Evolutionary conservation across 2,113 vertebrate genomes (phyloP), one percentile per base, ranked within the genome.

Genomic region (Chinchilla lanigera): DNA sequence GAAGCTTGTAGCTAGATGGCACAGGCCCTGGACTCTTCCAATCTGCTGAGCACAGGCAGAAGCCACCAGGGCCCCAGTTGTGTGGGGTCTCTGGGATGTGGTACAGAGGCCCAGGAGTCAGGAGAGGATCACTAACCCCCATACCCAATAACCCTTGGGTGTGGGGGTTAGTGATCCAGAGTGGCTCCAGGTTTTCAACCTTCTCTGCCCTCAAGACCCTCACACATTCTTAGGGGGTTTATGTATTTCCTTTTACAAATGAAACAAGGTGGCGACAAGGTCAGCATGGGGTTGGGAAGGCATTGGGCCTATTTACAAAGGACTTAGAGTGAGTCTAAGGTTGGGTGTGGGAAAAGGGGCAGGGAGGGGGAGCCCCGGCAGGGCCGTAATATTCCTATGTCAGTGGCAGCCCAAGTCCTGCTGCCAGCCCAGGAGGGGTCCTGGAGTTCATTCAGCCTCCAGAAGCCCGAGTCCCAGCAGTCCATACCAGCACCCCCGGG

Each of bases 241-340:
- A 89, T 98, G 96, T 97, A 97, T 97, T 97, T 97, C 38, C 93
- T 98, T 97, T 97, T 98, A 98, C 95, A 97, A 96, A 95, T 97
- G 97, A 95, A 98, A 98, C 94, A 86, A 96, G 90, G 86, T 73
- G 88, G 93, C 30, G 44, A 80, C 33, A 87, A 82, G 91, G 35
- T n/a, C 69, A 77, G 75, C 41, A 41, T 38, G 33, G 60, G 67
- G 19, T 33, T 41, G 56, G 90, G 77, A 13, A 41, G 93, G 71
- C 30, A 19, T 16, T 5, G 65, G 97, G 63, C 50, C 93, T 98
- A 97, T 96, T 89, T 97, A 97, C 97, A 97, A 10, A 84, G 93
- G 73, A 11, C 38, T 6, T 89, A 87, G 61, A 90, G 61, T 65
- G 71, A 96, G 80, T 90, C 5, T 85, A 78, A 96, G 89, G 52